Evolutionary conservation across 2,797 vertebrate genomes (phyloP), one percentile per base, ranked within the genome.

Genomic region (Neosalanx taihuensis): DNA sequence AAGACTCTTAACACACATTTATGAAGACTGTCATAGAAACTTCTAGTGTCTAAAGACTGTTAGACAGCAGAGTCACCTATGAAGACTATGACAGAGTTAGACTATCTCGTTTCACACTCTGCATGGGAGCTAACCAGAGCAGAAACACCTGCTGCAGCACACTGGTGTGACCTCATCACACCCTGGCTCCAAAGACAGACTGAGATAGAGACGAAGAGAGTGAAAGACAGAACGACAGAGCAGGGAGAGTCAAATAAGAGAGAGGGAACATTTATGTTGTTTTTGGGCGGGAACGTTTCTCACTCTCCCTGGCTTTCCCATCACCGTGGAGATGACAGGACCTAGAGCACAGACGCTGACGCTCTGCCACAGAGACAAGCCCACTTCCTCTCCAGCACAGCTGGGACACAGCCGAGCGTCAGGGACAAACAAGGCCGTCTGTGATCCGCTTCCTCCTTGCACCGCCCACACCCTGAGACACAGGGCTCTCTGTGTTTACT

Each of bases 301-400:
- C 86, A 86, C 85, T 72, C 78, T 83, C 70, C 75, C 81, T 77
- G 79, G 81, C 76, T 75, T 89, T 89, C 81, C 81, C 86, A 83
- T 81, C 79, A 64, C n/a, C n/a, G 64, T 77, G 85, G 70, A 74
- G 75, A 85, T 82, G 87, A 85, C 81, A 79, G 82, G 71, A 85
- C 60, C 71, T 51, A 3, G 57, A 46, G 59, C 41, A 70, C 71
- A 64, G 13, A 17, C n/a, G 17, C 13, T 17, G 53, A 58, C 31
- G 18, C 56, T 58, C 31, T 23, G 35, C 1, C 69, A 72, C 70
- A 18, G 57, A 35, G 76, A 82, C 77, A 77, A 69, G 5, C 84
- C 85, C 87, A 86, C 87, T 88, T 89, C 87, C 85, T 81, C n/a
- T 18, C 31, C 41, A 23, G 37, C 15, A 4, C 5, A 6, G 29